A percentile compares a stretch with the other conserved stretches of the same genome.
Evolutionary conservation across 2,797 vertebrate species (phyloP).

Genomic region (Falco naumanni): DNA sequence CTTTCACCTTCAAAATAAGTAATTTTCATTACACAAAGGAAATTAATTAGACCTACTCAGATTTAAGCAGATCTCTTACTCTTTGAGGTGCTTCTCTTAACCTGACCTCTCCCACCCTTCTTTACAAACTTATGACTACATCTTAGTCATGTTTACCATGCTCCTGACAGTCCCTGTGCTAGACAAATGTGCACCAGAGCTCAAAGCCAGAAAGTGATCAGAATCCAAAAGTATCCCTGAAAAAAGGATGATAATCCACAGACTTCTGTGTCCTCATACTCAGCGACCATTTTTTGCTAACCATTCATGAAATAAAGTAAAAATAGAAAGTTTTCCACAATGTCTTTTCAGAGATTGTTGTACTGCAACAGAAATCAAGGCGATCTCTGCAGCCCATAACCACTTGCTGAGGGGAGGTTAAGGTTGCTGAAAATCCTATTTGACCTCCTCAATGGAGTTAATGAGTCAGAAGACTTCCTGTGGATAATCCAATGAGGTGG

Average conservation of each 20-base stretch:
- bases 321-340: neutral
- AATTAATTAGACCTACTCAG: neutral
- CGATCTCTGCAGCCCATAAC: neutral
- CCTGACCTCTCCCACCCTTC: neutral
- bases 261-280: neutral
- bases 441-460: constrained; percentile 66
- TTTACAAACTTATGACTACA: neutral
- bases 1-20: neutral
- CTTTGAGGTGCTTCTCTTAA: neutral
- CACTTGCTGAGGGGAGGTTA: constrained; percentile 23
- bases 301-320: neutral
- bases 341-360: neutral
- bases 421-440: constrained; percentile 43
- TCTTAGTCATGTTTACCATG: neutral
- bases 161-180: too few species aligned
- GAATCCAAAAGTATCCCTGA: neutral
- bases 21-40: neutral
- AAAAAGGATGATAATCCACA: neutral
- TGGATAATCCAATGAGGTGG: constrained; percentile 72
- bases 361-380: neutral
- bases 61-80: neutral
- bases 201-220: neutral
- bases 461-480: constrained; percentile 67
- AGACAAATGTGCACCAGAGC: neutral
- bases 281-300: neutral